phyloP scores from a whole-genome alignment of 2,888 invertebrate genomes.

The Cheilosia variabilis region DNA sequence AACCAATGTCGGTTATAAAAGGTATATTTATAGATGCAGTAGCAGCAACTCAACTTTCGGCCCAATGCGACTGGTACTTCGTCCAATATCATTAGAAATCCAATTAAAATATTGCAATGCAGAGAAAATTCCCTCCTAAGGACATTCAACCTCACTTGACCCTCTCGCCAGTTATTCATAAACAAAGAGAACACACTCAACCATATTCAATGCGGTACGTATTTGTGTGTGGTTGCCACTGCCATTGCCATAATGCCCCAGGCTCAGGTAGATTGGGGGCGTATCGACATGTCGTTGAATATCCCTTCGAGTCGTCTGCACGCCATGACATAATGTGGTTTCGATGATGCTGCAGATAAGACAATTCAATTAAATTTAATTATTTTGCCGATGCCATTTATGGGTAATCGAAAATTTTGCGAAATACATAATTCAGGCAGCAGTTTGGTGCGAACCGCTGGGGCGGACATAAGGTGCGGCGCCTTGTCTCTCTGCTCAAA shows the following conservation, averaged over 20 bases:
- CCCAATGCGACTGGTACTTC: conserved; percentile 26
- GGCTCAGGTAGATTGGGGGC: conserved; percentile 64
- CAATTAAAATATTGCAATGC: conserved; percentile 65
- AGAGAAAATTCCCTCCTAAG: conserved; percentile 33
- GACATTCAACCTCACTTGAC: conserved; percentile 17
- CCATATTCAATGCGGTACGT: conserved; percentile 32
- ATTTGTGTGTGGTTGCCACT: conserved; percentile 11
- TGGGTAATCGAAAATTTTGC: conserved; percentile 70
- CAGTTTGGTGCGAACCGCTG: conserved; percentile 50
- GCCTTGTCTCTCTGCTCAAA: conserved; percentile 32
- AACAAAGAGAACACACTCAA: conserved; percentile 50
- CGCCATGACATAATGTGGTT: conserved; percentile 68
- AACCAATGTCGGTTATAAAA: conserved; percentile 17
- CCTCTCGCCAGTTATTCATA: conserved; percentile 43
- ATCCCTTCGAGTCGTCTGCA: conserved; percentile 56
- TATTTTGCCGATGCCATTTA: conserved; percentile 74
- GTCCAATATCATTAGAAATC: conserved; percentile 58
- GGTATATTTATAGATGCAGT: not conserved
- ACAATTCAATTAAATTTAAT: conserved; percentile 76
- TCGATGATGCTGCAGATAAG: conserved; percentile 74
- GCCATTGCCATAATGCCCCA: conserved; percentile 14
- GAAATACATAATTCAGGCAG: conserved; percentile 55
- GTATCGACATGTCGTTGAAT: conserved; percentile 57
- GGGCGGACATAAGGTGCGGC: conserved; percentile 37
- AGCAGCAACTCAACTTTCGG: conserved; percentile 30